Conservation (phyloP, 2,888 invertebrate species). For the Xanthorhoe spadicearia region DNA sequence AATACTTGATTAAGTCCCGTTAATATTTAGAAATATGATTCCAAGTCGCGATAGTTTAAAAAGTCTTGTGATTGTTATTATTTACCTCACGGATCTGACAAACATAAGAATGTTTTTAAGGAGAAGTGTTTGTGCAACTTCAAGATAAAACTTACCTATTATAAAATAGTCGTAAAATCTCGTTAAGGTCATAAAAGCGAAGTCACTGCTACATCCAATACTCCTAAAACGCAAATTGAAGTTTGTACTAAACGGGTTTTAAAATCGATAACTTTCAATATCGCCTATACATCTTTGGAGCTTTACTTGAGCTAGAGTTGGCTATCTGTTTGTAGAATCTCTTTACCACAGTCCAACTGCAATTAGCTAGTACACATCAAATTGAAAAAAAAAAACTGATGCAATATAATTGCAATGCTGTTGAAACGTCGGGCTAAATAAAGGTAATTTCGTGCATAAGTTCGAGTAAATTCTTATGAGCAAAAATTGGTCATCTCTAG, state of each 20-base stretch:
- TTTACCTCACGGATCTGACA: too few species aligned
- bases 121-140: too few species aligned
- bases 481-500: too few species aligned
- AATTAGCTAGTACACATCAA: constrained; percentile 1
- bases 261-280: constrained; percentile 80
- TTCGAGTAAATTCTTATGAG: too few species aligned
- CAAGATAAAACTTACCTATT: background rate
- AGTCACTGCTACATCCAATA: constrained; percentile 45
- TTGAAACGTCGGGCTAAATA: background rate
- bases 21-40: too few species aligned
- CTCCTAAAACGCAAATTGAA: constrained; percentile 50
- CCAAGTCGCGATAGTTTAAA: too few species aligned
- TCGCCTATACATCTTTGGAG: constrained; percentile 65
- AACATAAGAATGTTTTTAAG: too few species aligned
- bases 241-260: constrained; percentile 62
- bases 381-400: too few species aligned
- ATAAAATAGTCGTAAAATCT: background rate
- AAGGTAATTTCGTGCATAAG: background rate
- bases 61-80: too few species aligned
- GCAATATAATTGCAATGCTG: too few species aligned
- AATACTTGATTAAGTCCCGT: too few species aligned
- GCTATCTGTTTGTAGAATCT: constrained; percentile 74
- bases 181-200: constrained; percentile 20
- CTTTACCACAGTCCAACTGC: constrained; percentile 47
- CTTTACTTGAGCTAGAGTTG: constrained; percentile 54